Evolutionary conservation across 2,797 vertebrate genomes (phyloP), one percentile per base, ranked within the genome.

Genomic region (Brachymystax lenok): DNA sequence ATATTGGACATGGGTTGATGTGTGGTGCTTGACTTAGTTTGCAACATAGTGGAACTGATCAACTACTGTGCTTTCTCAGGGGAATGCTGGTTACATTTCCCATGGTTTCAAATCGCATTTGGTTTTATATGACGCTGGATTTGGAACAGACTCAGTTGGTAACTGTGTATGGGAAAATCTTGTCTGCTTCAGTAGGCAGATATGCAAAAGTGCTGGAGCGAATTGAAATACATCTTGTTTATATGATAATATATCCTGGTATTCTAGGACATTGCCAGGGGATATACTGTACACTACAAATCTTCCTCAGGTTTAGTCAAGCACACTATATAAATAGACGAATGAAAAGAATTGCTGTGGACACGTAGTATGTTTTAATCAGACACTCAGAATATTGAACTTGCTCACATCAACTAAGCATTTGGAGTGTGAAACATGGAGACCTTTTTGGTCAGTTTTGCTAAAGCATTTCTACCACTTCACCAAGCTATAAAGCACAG

Each of bases 1-100:
- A 91, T 50, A 90, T 80, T 35, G 83, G 91, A 91, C 82, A 83
- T 73, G 77, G 50, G 79, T 28, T 69, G 12, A 59, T 61, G 59
- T 21, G n/a, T 61, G 21, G 21, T 21, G 59, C 59, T 21, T 27
- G 59, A 63, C n/a, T 24, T 63, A 63, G 21, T 63, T 24, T 63
- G 21, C 21, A 24, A 63, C 21, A 24, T 61, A 24, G 14, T 24
- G 59, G 59, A 27, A 3, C n/a, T 21, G 59, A 61, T 61, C 8
- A 63, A 10, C 59, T 24, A 12, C 21, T 24, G n/a, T 24, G 59
- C 21, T 12, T 24, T 27, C 59, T 63, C 21, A 24, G 10, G 21
- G 24, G 59, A 63, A 63, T 24, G 6, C 59, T 4, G 59, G 21
- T 24, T 63, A 3, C 0, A 13, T 12, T 63, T 10, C 21, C 8